A percentile compares a stretch with the other conserved stretches of the same genome.
Evolutionary conservation across 1,140 invertebrate species (phyloP).

Genomic region (Heterodera schachtii): DNA sequence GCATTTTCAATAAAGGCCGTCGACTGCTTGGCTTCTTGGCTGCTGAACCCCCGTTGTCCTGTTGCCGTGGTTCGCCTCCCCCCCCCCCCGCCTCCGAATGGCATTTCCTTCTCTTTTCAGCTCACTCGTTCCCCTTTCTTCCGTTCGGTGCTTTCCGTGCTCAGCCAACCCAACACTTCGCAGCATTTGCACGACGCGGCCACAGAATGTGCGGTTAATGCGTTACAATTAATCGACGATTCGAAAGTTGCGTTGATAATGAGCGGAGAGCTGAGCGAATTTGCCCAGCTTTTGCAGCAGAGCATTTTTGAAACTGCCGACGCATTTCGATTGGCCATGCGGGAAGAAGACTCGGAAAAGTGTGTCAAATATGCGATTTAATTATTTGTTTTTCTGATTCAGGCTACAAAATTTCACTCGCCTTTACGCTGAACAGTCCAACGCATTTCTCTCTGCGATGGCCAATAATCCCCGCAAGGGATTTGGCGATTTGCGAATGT

Average conservation of each 20-base stretch:
- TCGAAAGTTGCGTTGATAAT: conserved; percentile 75
- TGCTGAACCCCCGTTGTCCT: conserved; percentile 66
- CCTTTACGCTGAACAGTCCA: conserved; percentile 90
- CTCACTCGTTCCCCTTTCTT: conserved; percentile 22
- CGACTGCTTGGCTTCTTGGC: conserved; percentile 68
- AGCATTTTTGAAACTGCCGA: conserved; percentile 80
- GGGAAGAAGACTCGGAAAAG: conserved; percentile 85
- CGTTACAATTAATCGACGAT: conserved; percentile 71
- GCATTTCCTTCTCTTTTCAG: conserved; percentile 62
- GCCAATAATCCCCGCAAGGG: conserved; percentile 70
- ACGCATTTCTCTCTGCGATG: conserved; percentile 84
- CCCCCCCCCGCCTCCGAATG: neutral
- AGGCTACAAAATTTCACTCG: conserved; percentile 87
- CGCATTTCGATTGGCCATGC: conserved; percentile 85
- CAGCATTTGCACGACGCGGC: conserved; percentile 83
- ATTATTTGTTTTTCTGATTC: conserved; percentile 53
- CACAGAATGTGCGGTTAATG: conserved; percentile 84
- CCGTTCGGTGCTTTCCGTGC: conserved; percentile 15
- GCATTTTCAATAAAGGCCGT: conserved; percentile 55
- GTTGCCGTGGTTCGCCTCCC: conserved; percentile 55
- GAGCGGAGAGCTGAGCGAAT: conserved; percentile 67
- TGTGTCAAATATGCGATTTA: conserved; percentile 53
- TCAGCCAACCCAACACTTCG: conserved; percentile 8
- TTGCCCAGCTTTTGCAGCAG: conserved; percentile 73
- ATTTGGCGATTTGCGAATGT: conserved; percentile 77